Conservation (phyloP, 2,888 invertebrate genomes). For the Megaustenia siamemsis region DNA sequence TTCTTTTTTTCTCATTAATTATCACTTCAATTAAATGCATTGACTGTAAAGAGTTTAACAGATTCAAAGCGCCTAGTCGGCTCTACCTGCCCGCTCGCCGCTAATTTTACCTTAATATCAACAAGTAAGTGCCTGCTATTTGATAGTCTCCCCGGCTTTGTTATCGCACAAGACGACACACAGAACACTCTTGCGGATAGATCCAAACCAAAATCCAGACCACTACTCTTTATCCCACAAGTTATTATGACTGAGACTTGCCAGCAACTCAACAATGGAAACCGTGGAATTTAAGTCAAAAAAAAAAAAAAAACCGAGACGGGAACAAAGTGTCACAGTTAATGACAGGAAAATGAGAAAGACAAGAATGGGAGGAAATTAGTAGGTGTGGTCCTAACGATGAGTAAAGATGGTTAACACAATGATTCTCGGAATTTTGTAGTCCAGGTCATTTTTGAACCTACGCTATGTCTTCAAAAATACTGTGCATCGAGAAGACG, state of each 20-base stretch:
- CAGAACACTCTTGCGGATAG: neutral
- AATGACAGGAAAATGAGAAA: neutral
- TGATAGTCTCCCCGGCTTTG: constrained; percentile 46
- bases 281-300: neutral
- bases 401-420: no score
- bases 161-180: neutral
- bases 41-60: no score
- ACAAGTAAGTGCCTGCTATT: constrained; percentile 50
- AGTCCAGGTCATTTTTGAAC: no score
- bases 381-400: neutral
- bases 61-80: neutral
- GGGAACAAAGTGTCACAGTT: neutral
- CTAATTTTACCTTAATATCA: constrained; percentile 25
- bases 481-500: no score
- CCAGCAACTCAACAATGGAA: neutral
- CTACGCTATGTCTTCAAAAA: no score
- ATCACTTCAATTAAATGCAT: no score
- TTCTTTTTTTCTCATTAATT: no score
- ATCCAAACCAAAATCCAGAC: neutral
- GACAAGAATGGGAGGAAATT: neutral
- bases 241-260: neutral
- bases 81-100: neutral
- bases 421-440: no score
- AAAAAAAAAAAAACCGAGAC: neutral
- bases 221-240: neutral